Evolutionary conservation across 2,888 invertebrate species (phyloP).

Genomic region (Eupeodes latifasciatus): DNA sequence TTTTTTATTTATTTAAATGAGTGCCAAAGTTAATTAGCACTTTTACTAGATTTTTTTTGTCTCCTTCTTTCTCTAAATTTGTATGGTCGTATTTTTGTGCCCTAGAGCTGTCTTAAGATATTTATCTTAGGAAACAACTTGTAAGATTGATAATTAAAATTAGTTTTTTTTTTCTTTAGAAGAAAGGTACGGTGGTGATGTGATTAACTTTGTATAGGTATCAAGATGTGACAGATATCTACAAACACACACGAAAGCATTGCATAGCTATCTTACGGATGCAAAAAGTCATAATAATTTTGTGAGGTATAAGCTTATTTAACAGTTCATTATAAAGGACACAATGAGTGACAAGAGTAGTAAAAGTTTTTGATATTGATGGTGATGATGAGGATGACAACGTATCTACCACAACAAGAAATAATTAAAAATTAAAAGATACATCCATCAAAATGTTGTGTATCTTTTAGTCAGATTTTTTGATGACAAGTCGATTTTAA

Average conservation of each 20-base stretch:
- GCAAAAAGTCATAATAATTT: slow-evolving; percentile 25
- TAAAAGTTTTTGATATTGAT: slow-evolving; percentile 10
- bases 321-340: slow-evolving; percentile 22
- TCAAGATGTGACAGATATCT: slow-evolving; percentile 24
- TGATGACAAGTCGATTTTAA: no score
- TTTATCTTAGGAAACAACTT: slow-evolving; percentile 39
- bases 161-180: neutral
- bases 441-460: slow-evolving; percentile 27
- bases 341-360: slow-evolving; percentile 13
- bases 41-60: slow-evolving; percentile 47
- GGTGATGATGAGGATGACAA: no score
- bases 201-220: slow-evolving; percentile 19
- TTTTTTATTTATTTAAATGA: slow-evolving; percentile 44
- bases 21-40: slow-evolving; percentile 63
- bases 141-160: slow-evolving; percentile 42
- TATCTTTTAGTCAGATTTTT: neutral
- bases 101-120: slow-evolving; percentile 29
- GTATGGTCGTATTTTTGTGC: neutral
- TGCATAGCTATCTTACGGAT: slow-evolving; percentile 12
- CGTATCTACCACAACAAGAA: neutral
- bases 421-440: slow-evolving; percentile 3
- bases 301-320: slow-evolving; percentile 14
- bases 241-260: neutral
- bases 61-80: neutral
- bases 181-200: slow-evolving; percentile 24